These are phyloP conservation scores for Simalia tracyae DNA, from an alignment of 2,797 vertebrate genomes.

Conservation along the genomic window DNA sequence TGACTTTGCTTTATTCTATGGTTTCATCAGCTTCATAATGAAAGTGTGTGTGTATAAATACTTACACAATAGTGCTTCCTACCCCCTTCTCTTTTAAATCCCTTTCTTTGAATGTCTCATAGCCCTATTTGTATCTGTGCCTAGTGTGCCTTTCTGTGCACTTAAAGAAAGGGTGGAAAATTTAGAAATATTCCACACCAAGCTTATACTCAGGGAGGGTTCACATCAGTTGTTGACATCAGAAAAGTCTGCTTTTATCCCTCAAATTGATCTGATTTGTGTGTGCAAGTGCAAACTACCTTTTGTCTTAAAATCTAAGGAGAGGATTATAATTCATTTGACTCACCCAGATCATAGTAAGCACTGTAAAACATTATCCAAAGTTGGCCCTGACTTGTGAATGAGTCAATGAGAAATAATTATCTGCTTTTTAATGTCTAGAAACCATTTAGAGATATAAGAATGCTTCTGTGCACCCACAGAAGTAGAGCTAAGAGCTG, in stretches of 20 bases:
- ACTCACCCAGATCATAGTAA: not conserved
- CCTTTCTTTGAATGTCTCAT: not conserved
- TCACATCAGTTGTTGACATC: not conserved
- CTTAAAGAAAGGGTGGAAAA: not conserved
- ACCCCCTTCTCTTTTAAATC: not conserved
- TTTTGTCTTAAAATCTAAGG: not conserved
- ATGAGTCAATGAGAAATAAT: not conserved
- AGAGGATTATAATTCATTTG: not conserved
- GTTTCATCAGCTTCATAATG: not conserved
- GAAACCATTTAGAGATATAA: not conserved
- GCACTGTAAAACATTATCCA: not conserved
- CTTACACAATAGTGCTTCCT: not conserved
- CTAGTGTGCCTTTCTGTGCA: not conserved
- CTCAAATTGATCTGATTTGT: not conserved
- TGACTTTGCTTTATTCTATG: not conserved
- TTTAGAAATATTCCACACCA: not conserved
- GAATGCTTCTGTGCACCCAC: not conserved
- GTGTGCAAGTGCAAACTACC: not conserved
- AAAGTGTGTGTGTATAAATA: no score
- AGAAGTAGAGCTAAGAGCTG: not conserved
- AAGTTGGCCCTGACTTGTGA: not conserved
- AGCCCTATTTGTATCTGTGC: not conserved
- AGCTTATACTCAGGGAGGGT: not conserved
- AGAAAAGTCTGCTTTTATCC: not conserved
- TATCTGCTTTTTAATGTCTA: not conserved